phyloP scores from a whole-genome alignment of 2,797 vertebrate genomes.

The Lacerta agilis region DNA sequence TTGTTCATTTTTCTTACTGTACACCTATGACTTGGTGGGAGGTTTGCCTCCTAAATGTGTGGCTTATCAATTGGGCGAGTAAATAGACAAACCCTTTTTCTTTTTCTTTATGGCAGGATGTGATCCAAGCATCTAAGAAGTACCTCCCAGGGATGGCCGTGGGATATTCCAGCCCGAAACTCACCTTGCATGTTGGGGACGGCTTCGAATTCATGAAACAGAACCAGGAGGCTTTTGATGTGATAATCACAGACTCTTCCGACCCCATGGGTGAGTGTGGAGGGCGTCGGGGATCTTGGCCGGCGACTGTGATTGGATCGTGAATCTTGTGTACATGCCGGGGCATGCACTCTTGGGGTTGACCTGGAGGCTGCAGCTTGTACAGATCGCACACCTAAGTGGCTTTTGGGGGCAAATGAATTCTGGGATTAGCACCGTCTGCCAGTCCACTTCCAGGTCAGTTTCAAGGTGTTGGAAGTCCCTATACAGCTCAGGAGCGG shows the following conservation, averaged over 20 bases:
- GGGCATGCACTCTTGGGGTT: too few species aligned
- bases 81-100: not conserved
- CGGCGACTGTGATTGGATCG: too few species aligned
- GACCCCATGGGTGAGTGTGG: slow-evolving; percentile 92
- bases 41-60: not conserved
- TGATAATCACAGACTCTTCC: slow-evolving; percentile 98
- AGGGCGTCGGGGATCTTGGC: rapidly evolving
- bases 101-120: slow-evolving; percentile 81
- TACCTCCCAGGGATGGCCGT: slow-evolving; percentile 95
- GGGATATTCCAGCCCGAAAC: slow-evolving; percentile 93
- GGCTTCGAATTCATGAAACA: slow-evolving; percentile 99
- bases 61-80: not conserved
- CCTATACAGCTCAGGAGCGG: too few species aligned
- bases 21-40: too few species aligned
- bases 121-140: slow-evolving; percentile 95
- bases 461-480: too few species aligned
- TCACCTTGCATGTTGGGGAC: slow-evolving; percentile 92
- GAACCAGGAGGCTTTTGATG: slow-evolving; percentile 96
- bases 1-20: too few species aligned
- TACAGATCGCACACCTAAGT: too few species aligned
- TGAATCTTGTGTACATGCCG: not conserved
- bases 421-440: too few species aligned
- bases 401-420: too few species aligned
- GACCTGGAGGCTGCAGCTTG: too few species aligned
- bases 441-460: too few species aligned